Percentiles rank a stretch among this genome's conserved stretches.
phyloP scores from a whole-genome alignment of 2,888 invertebrate species.

The Diarsia rubi region DNA sequence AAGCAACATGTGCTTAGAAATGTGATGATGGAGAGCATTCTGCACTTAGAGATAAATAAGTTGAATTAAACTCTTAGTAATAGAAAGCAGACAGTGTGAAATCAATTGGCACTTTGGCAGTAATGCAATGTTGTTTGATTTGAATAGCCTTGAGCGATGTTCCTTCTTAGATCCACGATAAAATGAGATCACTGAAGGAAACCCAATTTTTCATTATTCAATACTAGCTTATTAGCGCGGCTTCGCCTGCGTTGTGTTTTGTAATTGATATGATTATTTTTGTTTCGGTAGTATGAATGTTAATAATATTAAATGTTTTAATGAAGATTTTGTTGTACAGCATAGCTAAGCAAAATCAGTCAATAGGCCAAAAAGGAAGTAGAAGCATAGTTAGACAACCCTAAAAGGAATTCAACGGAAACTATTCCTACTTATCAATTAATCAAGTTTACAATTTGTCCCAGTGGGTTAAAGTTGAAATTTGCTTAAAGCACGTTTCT shows the following conservation, averaged over 20 bases:
- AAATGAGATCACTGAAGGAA: background rate
- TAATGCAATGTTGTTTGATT: slow-evolving; percentile 23
- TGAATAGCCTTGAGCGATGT: background rate
- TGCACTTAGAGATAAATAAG: slow-evolving; percentile 23
- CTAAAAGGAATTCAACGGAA: background rate
- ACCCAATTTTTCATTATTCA: background rate
- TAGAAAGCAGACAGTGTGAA: slow-evolving; percentile 32
- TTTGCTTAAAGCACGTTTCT: slow-evolving; percentile 26
- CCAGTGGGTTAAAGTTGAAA: slow-evolving; percentile 7
- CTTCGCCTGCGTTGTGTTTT: too few species aligned
- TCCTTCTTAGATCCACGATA: background rate
- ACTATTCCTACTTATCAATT: slow-evolving; percentile 2
- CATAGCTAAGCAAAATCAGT: background rate
- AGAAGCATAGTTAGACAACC: background rate
- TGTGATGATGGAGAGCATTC: slow-evolving; percentile 35
- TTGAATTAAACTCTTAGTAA: slow-evolving; percentile 19
- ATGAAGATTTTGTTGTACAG: background rate
- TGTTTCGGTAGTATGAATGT: too few species aligned
- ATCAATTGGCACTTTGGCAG: slow-evolving; percentile 28
- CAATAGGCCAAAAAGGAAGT: background rate
- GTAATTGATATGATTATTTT: too few species aligned
- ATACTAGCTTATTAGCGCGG: background rate
- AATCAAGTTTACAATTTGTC: slow-evolving; percentile 25
- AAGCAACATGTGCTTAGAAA: slow-evolving; percentile 27
- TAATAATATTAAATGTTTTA: too few species aligned